Base-by-base conservation (phyloP, 2,113 vertebrate genomes). In the Arothron firmamentum region DNA sequence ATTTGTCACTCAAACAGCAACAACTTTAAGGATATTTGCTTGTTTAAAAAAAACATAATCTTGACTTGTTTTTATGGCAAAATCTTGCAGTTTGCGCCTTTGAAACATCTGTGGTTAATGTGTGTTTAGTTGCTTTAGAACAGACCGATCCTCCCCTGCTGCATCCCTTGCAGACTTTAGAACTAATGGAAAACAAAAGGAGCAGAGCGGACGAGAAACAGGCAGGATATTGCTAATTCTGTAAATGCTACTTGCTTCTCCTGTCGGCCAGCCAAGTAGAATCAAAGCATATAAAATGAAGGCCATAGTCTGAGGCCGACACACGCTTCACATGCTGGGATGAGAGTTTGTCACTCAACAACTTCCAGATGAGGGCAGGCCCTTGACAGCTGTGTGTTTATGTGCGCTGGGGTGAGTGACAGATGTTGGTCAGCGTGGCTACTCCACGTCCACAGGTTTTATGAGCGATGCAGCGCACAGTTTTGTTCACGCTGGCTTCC, bases 261-360 rank as follows among this genome's bases (percentile, higher is more conserved):
- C 34, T 80, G 56, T 71, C 60, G 46, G 19, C 13, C 23, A 16
- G 80, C 72, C 67, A 80, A 75, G 58, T 57, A 74, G 55, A 67
- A 49, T 61, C 52, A 54, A 79, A 67, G 75, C 59, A 77, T 72
- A 75, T 64, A 56, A 50, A 63, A 59, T 69, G 59, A 28, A 41
- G 53, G 54, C 67, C 74, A 41, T 53, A 10, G 31, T 64, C 23
- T 54, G 63, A 76, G 65, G 67, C 63, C 34, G 69, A 81, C 65
- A 51, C 57, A 71, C 78, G 59, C 60, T 67, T 75, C 57, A 65
- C 82, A 87, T 69, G 67, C 85, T 80, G 81, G 49, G 81, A 81
- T 70, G 71, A 77, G 81, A 84, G 82, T 85, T 89, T 87, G 83
- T 89, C 88, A 88, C 83, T 80, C 82, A 89, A 91, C 81, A 74